Evolutionary conservation across 1,140 invertebrate species (phyloP), one percentile per base, ranked within the genome.

Genomic region (Ephestia elutella): DNA sequence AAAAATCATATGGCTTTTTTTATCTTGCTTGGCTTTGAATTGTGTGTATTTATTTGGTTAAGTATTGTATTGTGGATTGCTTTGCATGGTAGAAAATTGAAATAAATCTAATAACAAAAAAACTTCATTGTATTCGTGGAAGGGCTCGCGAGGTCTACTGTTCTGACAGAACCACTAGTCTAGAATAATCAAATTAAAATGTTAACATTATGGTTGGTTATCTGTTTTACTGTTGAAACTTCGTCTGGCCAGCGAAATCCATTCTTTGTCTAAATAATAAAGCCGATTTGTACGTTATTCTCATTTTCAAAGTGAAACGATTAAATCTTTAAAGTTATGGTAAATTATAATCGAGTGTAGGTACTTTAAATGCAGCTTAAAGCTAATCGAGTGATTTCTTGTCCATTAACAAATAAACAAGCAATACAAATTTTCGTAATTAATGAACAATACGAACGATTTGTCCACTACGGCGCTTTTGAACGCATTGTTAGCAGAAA

Each of bases 211-310:
- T 25, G 2, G 21, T 32, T 32, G 11, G 3, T 32, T n/a, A n/a
- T 32, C 30, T 32, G 30, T 11, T 32, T 9, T 32, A 32, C 30
- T 10, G 3, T 32, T 11, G 11, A 15, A 44, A 44, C 1, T 15
- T 15, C 10, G 13, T 44, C 13, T 44, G 10, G 38, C 13, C 13
- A 2, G 15, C 7, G 13, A 15, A 44, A 44, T 44, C 38, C 38
- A 44, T 17, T 44, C n/a, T 44, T 44, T 44, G 38, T 44, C n/a
- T 44, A 15, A 44, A 44, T 44, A 44, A 44, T 44, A 44, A 44
- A 44, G n/a, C 2, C n/a, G 2, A 15, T 44, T n/a, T 44, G 38
- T 4, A 44, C 15, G 13, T 15, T n/a, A 44, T 15, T 35, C 32
- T 35, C 32, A 35, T 35, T 35, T 35, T 35, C 32, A 35, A 5